Evolutionary conservation across 2,797 vertebrate species (phyloP), one percentile per base, ranked within the genome.

Genomic region (Lacerta viridis): DNA sequence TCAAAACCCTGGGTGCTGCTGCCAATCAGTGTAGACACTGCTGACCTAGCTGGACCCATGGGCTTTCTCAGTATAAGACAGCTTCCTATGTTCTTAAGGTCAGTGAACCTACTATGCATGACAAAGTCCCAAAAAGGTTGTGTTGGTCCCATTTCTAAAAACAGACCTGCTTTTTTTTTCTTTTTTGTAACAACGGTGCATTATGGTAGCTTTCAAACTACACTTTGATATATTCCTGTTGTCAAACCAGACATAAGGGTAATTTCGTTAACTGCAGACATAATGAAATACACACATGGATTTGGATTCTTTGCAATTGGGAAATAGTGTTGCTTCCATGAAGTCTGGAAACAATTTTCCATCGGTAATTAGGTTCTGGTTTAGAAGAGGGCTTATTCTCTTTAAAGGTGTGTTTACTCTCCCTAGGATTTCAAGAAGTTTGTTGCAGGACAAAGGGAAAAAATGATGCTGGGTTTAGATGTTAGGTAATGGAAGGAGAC

Each of bases 341-440:
- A 80, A 36, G 36, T 71, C 77, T 88, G 86, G 83, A 88, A 90
- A 85, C 46, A 71, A 90, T 89, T 89, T 86, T 80, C 79, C 84
- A 77, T 76, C 50, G 78, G 71, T 82, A 87, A 87, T 87, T 87
- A 75, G 86, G 41, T 61, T 64, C 80, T 87, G 86, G 29, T 76
- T 76, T 87, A 64, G 46, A 82, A 76, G 29, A 82, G 23, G 27
- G 29, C 71, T 85, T 43, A 13, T 85, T 89, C 80, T 76, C 78
- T 85, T 85, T 68, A 39, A 85, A 75, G 10, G 39, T 85, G 69
- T 82, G 77, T 81, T 81, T 89, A n/a, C 78, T 55, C 71, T 85
- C 27, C 39, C 88, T 55, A 87, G 17, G 87, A 90, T 90, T 86
- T 50, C 2, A 68, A 0, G 82, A 0, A 86, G 89, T 92, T 89